Evolutionary conservation across 2,888 invertebrate species (phyloP), one percentile per base, ranked within the genome.

Genomic region (Zygothrica quintamaculata): DNA sequence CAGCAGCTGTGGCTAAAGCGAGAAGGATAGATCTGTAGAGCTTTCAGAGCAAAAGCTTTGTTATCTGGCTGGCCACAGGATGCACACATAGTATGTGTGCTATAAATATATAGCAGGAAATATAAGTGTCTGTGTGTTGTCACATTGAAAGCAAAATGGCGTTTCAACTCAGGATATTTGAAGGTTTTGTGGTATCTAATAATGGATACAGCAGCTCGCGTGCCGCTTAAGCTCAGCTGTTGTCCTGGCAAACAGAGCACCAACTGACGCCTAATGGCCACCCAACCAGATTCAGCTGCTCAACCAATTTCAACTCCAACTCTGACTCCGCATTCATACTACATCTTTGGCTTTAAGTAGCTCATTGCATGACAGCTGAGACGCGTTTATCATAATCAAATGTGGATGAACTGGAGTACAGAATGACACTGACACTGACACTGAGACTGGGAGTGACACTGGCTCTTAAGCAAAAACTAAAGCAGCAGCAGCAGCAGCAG

Each of bases 311-410:
- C 44, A 18, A 16, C 66, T 51, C 29, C 25, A 25, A 34, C 48
- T 47, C 33, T 1, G 34, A 47, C 29, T 25, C 80, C 87, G n/a
- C n/a, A n/a, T n/a, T n/a, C n/a, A n/a, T n/a, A n/a, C n/a, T n/a
- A n/a, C n/a, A 79, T 86, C 70, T 76, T 84, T 81, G 22, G 44
- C 51, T 31, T 71, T 87, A 84, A 84, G 77, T 71, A 76, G 75
- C 84, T 77, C 77, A 65, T 76, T 65, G 74, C 68, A 69, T 77
- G 87, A 79, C 88, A 89, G 89, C 88, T 88, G 89, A 88, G 80
- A 67, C 78, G 77, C 88, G 88, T 88, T 88, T 86, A 74, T 88
- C 89, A 89, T 89, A 85, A 88, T 89, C 87, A 89, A 85, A 84
- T 77, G 74, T 77, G 85, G 70, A 78, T 79, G 84, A 64, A 76